phyloP scores from a whole-genome alignment of 2,113 vertebrate species.

The Microcebus lehilahytsara region DNA sequence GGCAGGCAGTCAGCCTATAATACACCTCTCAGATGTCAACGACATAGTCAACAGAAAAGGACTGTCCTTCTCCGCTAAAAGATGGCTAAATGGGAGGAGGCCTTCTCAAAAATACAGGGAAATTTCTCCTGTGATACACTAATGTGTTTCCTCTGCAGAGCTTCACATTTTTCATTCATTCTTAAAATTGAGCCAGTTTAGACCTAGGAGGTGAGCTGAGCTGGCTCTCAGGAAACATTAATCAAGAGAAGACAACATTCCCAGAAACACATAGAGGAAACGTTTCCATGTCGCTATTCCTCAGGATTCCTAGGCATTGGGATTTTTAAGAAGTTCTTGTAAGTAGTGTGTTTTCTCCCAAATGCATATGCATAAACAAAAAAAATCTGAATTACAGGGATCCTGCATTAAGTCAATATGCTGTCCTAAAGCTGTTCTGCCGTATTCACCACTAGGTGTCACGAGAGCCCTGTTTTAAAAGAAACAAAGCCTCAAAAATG shows the following conservation, averaged over 20 bases:
- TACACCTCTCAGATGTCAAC: not conserved
- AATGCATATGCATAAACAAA: not conserved
- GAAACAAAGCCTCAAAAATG: not conserved
- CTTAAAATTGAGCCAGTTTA: not conserved
- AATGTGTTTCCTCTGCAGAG: not conserved
- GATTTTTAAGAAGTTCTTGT: not conserved
- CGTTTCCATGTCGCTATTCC: not conserved
- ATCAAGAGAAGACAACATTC: not conserved
- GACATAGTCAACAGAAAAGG: not conserved
- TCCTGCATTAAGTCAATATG: fast-evolving
- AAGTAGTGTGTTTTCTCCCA: not conserved
- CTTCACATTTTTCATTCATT: constrained; percentile 42
- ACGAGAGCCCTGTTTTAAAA: constrained; percentile 54
- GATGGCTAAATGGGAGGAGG: not conserved
- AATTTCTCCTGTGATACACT: not conserved
- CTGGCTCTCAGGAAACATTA: constrained; percentile 29
- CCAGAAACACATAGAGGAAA: not conserved
- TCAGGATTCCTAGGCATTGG: not conserved
- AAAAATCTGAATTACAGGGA: not conserved
- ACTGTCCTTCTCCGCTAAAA: not conserved
- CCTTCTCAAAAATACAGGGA: not conserved
- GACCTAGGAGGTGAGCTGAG: not conserved
- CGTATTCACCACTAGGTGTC: constrained; percentile 81
- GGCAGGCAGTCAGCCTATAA: not conserved
- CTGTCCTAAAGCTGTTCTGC: not conserved